Evolutionary conservation across 2,113 vertebrate species (phyloP).

Genomic region (Plectropomus leopardus): DNA sequence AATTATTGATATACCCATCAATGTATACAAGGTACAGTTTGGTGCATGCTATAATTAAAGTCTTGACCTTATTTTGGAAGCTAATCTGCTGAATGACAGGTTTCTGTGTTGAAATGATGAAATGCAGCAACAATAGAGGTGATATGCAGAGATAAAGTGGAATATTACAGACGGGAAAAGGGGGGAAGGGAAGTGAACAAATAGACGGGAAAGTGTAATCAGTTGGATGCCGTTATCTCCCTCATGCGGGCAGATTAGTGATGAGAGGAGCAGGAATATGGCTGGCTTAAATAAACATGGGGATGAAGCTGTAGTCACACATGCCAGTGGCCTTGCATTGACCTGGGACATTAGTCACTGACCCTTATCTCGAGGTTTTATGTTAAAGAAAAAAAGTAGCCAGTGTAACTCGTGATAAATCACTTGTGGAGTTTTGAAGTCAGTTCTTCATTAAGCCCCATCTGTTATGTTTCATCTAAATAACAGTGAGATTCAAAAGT

Average conservation of each 20-base stretch:
- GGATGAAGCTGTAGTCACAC: constrained; percentile 60
- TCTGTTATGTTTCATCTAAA: constrained; percentile 7
- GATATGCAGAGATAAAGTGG: constrained; percentile 41
- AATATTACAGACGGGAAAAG: constrained; percentile 45
- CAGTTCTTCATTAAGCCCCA: not conserved
- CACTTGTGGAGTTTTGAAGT: constrained; percentile 34
- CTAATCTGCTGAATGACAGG: constrained; percentile 16
- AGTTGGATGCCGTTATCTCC: constrained; percentile 64
- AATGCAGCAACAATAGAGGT: constrained; percentile 43
- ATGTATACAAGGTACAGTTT: constrained; percentile 92
- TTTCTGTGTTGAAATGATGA: constrained; percentile 29
- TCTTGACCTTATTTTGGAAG: constrained; percentile 12
- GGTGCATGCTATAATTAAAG: constrained; percentile 3
- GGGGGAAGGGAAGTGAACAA: constrained; percentile 8
- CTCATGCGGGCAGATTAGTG: constrained; percentile 59
- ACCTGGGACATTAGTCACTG: constrained; percentile 66
- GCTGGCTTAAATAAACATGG: constrained; percentile 73
- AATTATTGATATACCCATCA: constrained; percentile 94
- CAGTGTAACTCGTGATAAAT: constrained; percentile 44
- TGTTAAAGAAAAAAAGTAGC: not conserved
- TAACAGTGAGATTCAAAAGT: not conserved
- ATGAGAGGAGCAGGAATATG: constrained; percentile 76
- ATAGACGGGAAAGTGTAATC: constrained; percentile 73
- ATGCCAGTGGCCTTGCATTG: constrained; percentile 51
- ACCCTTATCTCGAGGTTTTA: constrained; percentile 55